phyloP scores from a whole-genome alignment of 2,113 vertebrate genomes.

The Amphiprion percula region DNA sequence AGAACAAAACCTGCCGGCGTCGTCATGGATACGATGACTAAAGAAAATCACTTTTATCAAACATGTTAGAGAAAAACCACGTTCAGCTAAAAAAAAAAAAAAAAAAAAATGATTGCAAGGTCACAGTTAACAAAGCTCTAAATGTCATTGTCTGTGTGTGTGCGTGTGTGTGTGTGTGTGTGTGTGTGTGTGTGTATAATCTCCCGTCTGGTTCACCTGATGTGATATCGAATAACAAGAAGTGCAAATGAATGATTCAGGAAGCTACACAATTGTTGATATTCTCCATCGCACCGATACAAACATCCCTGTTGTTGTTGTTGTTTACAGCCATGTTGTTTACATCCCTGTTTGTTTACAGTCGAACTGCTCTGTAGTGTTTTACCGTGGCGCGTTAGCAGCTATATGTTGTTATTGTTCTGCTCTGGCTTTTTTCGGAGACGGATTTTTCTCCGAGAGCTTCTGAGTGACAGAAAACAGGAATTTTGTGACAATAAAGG shows the following conservation, averaged over 20 bases:
- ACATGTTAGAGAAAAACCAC: constrained; percentile 1
- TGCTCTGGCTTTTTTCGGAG: no score
- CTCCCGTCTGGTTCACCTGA: constrained; percentile 19
- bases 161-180: constrained; percentile 1
- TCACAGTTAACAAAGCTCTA: neutral
- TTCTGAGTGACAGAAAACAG: no score
- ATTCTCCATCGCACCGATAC: neutral
- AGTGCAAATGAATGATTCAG: constrained; percentile 1
- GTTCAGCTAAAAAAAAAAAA: neutral
- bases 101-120: neutral
- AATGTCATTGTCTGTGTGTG: neutral
- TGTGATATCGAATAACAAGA: constrained; percentile 14
- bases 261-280: constrained; percentile 47
- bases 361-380: neutral
- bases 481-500: no score
- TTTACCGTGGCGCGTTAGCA: neutral
- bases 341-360: neutral
- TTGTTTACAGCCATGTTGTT: neutral
- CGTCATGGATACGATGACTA: constrained; percentile 9
- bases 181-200: constrained; percentile 2
- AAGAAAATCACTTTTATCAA: constrained; percentile 1
- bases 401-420: neutral
- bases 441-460: no score
- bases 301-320: neutral
- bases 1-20: neutral